These are phyloP conservation scores for Deroplatys truncata DNA, from an alignment of 2,888 invertebrate species.

Conservation along the genomic window DNA sequence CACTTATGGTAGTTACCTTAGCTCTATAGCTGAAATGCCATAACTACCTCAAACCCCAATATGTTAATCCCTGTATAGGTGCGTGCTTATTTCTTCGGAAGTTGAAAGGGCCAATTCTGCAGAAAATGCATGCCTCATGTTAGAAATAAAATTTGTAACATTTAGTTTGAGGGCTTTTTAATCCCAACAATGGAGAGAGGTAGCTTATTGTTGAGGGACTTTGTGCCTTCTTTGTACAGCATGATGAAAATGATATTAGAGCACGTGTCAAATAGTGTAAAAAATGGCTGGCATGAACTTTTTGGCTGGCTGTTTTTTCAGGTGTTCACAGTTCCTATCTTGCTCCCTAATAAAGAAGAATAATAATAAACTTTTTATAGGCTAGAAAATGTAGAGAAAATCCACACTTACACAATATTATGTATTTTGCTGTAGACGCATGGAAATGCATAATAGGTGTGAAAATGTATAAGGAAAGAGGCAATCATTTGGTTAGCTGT, in stretches of 20 bases:
- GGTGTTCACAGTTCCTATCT: constrained; percentile 39
- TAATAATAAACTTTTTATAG: constrained; percentile 35
- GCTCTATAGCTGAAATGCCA: too few relatives aligned
- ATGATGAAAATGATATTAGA: constrained; percentile 34
- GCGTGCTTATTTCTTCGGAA: neutral
- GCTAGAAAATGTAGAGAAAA: constrained; percentile 28
- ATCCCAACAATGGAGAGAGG: neutral
- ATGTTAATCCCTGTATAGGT: too few relatives aligned
- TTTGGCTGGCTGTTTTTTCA: constrained; percentile 31
- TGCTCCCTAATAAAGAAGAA: constrained; percentile 35
- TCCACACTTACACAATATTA: constrained; percentile 30
- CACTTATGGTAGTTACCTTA: too few relatives aligned
- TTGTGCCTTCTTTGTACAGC: constrained; percentile 35
- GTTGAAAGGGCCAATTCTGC: neutral
- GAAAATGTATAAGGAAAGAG: constrained; percentile 28
- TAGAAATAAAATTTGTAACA: neutral
- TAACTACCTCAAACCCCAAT: too few relatives aligned
- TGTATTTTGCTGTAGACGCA: constrained; percentile 31
- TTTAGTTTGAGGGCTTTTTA: constrained; percentile 8
- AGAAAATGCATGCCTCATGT: constrained; percentile 2
- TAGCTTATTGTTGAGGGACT: constrained; percentile 34
- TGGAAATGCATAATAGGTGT: constrained; percentile 26
- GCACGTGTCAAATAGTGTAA: constrained; percentile 34
- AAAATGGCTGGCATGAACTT: constrained; percentile 28
- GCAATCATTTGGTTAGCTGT: constrained; percentile 25